Conservation (phyloP, 2,888 invertebrate species). For the Phaonia tiefii region DNA sequence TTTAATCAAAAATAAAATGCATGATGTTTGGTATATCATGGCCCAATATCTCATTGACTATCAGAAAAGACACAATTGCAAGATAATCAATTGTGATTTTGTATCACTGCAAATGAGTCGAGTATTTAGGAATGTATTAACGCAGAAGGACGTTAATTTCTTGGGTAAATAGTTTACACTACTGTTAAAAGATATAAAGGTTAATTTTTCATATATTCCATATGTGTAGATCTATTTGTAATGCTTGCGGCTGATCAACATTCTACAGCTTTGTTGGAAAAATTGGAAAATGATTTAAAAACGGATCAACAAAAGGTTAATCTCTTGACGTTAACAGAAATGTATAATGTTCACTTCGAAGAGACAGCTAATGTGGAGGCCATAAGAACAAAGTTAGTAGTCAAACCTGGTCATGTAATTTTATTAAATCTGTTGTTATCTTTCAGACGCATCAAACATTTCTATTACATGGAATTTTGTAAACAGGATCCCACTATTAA, state of each 20-base stretch:
- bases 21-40: slow-evolving; percentile 77
- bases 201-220: too few species aligned
- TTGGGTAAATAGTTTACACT: slow-evolving; percentile 75
- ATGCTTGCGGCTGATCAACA: slow-evolving; percentile 76
- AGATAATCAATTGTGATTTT: slow-evolving; percentile 74
- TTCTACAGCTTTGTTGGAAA: slow-evolving; percentile 72
- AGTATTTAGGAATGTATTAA: slow-evolving; percentile 76
- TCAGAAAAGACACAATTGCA: slow-evolving; percentile 71
- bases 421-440: neutral
- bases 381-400: slow-evolving; percentile 74
- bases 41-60: slow-evolving; percentile 76
- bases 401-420: neutral
- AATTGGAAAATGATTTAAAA: slow-evolving; percentile 75
- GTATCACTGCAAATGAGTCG: slow-evolving; percentile 75
- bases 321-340: slow-evolving; percentile 78
- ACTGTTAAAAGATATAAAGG: too few species aligned
- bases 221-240: slow-evolving; percentile 73
- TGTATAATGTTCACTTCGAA: slow-evolving; percentile 76
- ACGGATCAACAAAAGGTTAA: slow-evolving; percentile 77
- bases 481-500: slow-evolving; percentile 77
- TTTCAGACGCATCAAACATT: slow-evolving; percentile 78
- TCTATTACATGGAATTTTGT: slow-evolving; percentile 79
- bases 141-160: slow-evolving; percentile 77
- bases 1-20: slow-evolving; percentile 77
- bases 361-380: slow-evolving; percentile 72